Evolutionary conservation across 2,888 invertebrate species (phyloP).

Genomic region (Agrenia bidenticulata): DNA sequence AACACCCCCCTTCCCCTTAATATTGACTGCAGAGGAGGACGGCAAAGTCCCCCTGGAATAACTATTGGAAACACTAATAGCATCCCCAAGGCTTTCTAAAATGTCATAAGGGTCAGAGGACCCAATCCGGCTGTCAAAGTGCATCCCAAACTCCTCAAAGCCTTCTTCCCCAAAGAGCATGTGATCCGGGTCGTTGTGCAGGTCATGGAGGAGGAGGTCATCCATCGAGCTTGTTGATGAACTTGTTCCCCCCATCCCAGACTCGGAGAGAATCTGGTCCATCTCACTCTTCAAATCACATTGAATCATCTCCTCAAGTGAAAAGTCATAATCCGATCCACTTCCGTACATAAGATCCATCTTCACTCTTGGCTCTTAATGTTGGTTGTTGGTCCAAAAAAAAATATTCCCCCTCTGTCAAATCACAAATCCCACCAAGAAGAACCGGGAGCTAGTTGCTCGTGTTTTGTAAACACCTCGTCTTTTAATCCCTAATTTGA

Average conservation of each 20-base stretch:
- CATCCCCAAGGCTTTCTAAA: constrained; percentile 2
- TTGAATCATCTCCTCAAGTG: constrained; percentile 86
- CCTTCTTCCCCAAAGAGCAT: constrained; percentile 33
- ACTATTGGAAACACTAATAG: no score
- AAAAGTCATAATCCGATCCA: constrained; percentile 55
- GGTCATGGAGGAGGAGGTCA: constrained; percentile 5
- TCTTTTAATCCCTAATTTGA: no score
- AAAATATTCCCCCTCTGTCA: no score
- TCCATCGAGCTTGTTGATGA: background rate
- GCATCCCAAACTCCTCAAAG: constrained; percentile 40
- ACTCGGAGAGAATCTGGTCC: constrained; percentile 30
- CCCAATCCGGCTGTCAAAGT: constrained; percentile 22
- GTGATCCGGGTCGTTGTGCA: background rate
- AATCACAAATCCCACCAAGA: no score
- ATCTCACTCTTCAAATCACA: constrained; percentile 85
- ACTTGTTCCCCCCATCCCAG: background rate
- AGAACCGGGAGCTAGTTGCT: no score
- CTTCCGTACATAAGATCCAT: constrained; percentile 52
- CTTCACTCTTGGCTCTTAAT: no score
- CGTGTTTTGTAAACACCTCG: no score
- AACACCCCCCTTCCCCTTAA: background rate
- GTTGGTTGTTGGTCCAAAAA: no score
- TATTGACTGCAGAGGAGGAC: background rate
- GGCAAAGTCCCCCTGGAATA: background rate
- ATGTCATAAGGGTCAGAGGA: background rate